Evolutionary conservation across 2,888 invertebrate genomes (phyloP).

Genomic region (Cryptus viduatorius): DNA sequence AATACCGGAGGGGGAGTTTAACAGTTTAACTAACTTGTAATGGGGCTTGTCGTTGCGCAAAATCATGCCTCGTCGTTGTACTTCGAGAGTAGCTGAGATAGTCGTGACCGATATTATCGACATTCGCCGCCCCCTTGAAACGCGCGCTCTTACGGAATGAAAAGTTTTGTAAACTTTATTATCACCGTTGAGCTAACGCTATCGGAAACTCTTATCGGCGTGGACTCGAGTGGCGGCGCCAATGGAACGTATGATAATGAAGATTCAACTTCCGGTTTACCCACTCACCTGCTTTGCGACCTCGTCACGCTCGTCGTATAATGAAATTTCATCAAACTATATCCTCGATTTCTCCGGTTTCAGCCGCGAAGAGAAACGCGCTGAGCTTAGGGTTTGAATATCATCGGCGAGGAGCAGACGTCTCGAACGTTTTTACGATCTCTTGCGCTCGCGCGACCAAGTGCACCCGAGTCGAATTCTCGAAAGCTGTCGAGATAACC

Average conservation of each 20-base stretch:
- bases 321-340: slow-evolving; percentile 21
- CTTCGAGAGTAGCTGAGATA: slow-evolving; percentile 2
- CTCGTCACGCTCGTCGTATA: not conserved
- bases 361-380: slow-evolving; percentile 27
- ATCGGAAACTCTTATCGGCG: slow-evolving; percentile 1
- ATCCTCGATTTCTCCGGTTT: not conserved
- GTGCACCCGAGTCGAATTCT: slow-evolving; percentile 53
- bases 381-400: not conserved
- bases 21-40: slow-evolving; percentile 15
- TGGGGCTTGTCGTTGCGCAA: slow-evolving; percentile 26
- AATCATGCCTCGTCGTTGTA: slow-evolving; percentile 20
- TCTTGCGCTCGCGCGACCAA: slow-evolving; percentile 41
- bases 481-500: slow-evolving; percentile 69
- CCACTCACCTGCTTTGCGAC: slow-evolving; percentile 1
- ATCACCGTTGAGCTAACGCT: slow-evolving; percentile 3
- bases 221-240: not conserved
- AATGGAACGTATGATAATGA: slow-evolving; percentile 16
- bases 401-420: slow-evolving; percentile 5
- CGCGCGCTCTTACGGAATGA: slow-evolving; percentile 8
- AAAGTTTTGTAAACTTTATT: slow-evolving; percentile 27
- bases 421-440: slow-evolving; percentile 71
- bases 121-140: not conserved
- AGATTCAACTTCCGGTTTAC: not conserved
- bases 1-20: not conserved
- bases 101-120: slow-evolving; percentile 49